A percentile compares a stretch with the other conserved stretches of the same genome.
Evolutionary conservation across 2,113 vertebrate genomes (phyloP).

Genomic region (Nesogale talazaci): DNA sequence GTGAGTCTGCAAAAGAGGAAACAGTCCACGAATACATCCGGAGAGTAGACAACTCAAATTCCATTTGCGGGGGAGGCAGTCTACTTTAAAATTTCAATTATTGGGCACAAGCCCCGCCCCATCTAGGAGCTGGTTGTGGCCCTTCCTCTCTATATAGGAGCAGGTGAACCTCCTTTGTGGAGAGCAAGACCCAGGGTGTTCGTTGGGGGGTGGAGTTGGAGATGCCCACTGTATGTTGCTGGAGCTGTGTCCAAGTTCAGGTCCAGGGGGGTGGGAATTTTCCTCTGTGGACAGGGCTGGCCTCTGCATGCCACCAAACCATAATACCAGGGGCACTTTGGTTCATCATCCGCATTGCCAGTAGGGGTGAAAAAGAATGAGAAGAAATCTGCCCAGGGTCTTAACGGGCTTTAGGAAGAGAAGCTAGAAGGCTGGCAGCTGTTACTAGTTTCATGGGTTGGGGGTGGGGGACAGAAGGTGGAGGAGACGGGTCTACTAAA

Average conservation of each 20-base stretch:
- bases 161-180: no score
- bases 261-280: no score
- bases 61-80: not conserved
- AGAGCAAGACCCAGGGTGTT: no score
- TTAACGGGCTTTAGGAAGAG: not conserved
- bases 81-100: not conserved
- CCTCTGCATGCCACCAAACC: not conserved
- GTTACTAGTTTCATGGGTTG: not conserved
- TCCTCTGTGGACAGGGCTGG: not conserved
- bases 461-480: no score
- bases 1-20: not conserved
- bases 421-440: not conserved
- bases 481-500: not conserved
- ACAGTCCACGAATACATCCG: not conserved
- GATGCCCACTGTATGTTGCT: not conserved
- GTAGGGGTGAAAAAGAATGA: not conserved
- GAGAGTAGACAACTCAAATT: not conserved
- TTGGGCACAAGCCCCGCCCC: not conserved
- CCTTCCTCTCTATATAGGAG: no score
- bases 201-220: not conserved
- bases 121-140: not conserved
- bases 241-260: not conserved
- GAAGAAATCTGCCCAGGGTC: constrained; percentile 10
- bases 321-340: not conserved
- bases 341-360: not conserved